Evolutionary conservation across 2,888 invertebrate genomes (phyloP), one percentile per base, ranked within the genome.

Genomic region (Gasteruption jaculator): DNA sequence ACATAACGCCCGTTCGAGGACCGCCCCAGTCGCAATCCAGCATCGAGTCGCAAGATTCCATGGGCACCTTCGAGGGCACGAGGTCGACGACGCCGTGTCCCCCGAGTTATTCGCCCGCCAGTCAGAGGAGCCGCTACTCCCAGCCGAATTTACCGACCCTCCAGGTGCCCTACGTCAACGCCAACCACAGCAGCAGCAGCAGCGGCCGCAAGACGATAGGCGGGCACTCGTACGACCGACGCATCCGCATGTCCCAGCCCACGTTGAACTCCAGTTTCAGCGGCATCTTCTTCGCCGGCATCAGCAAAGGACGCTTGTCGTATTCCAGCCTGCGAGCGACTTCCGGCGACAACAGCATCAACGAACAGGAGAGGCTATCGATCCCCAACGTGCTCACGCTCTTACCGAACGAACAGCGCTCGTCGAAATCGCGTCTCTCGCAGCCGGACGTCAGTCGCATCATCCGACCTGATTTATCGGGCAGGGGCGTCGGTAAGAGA

Each of bases 161-260:
- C 4, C 45, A 65, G 37, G 59, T 64, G 24, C 59, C 65, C 4
- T 61, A 62, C 42, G 50, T n/a, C n/a, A n/a, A n/a, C n/a, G n/a
- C n/a, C n/a, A n/a, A n/a, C n/a, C n/a, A n/a, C n/a, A n/a, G n/a
- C n/a, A n/a, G n/a, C n/a, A n/a, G 27, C 46, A n/a, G n/a, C n/a
- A n/a, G n/a, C n/a, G n/a, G 53, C 3, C 39, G 54, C 16, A 48
- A 50, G 14, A 51, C 57, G 5, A 38, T 45, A 2, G 51, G 45
- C 8, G 46, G 50, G 6, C 55, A 55, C 1, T 43, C 55, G 20
- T 5, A 21, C 1, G 68, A 68, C 26, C 57, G 63, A 16, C 53
- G 68, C 7, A 60, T 58, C 12, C 49, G 68, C 22, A 65, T 67
- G 65, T 68, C 67, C 1, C 68, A 68, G 29, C 68, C 68, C 0